phyloP scores from a whole-genome alignment of 2,797 vertebrate species.

The Tamandua tetradactyla region DNA sequence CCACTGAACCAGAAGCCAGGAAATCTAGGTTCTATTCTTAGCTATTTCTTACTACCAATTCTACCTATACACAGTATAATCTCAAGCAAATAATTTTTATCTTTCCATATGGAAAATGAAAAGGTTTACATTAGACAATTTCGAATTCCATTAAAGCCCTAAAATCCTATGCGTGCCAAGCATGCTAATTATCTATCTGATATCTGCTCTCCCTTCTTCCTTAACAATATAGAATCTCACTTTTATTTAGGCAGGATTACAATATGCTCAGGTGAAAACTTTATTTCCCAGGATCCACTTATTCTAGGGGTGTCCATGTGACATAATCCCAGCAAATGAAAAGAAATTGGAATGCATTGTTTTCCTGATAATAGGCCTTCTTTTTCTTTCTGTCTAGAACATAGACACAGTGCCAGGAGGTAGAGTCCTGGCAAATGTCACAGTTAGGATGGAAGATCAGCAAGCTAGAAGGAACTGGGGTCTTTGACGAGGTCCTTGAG shows the following conservation, averaged over 20 bases:
- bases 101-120: constrained; percentile 33
- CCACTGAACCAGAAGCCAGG: neutral
- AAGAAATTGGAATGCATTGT: neutral
- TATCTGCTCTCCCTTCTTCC: neutral
- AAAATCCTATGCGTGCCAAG: neutral
- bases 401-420: too few relatives aligned
- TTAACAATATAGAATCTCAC: neutral
- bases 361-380: too few relatives aligned
- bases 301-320: neutral
- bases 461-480: too few relatives aligned
- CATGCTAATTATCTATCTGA: neutral
- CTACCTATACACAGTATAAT: neutral
- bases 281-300: neutral
- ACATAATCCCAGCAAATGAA: neutral
- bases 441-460: too few relatives aligned
- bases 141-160: constrained; percentile 15
- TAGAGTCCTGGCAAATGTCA: too few relatives aligned
- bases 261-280: neutral
- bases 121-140: neutral
- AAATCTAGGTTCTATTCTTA: neutral
- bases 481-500: too few relatives aligned
- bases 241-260: constrained; percentile 8
- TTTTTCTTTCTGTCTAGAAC: too few relatives aligned
- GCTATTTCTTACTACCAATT: neutral
- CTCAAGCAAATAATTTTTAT: neutral